Evolutionary conservation across 2,113 vertebrate species (phyloP).

Genomic region (Meles meles): DNA sequence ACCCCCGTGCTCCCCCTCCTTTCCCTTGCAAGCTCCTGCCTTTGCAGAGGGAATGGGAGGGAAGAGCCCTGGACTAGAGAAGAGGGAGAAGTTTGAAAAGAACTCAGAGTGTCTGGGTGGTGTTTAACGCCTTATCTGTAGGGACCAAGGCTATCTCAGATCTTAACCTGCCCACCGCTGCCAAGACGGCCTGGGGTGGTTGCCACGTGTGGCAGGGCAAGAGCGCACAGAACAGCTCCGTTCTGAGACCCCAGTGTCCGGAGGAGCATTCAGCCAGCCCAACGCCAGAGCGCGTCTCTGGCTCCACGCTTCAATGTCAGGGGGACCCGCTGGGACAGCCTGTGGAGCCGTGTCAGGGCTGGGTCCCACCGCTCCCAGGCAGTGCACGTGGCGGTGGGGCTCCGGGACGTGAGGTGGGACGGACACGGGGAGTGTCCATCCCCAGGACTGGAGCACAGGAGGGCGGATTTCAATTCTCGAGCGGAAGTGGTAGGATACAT

Average conservation of each 20-base stretch:
- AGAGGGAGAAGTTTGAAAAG: background rate
- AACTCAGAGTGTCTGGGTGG: background rate
- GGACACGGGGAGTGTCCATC: background rate
- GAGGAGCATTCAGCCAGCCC: background rate
- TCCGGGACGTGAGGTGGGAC: background rate
- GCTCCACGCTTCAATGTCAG: background rate
- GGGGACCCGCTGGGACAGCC: too few relatives aligned
- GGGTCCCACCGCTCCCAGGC: background rate
- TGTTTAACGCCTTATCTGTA: background rate
- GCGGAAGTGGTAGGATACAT: background rate
- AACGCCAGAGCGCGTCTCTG: background rate
- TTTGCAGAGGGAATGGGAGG: background rate
- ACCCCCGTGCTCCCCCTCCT: background rate
- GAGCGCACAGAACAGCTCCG: background rate
- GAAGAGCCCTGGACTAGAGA: background rate
- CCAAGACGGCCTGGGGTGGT: background rate
- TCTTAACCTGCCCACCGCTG: background rate
- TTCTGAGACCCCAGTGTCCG: background rate
- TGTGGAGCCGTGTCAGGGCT: background rate
- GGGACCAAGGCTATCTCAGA: background rate
- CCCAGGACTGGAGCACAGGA: background rate
- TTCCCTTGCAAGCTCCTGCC: background rate
- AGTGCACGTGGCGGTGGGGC: background rate
- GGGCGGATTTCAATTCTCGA: background rate
- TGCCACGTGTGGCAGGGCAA: background rate